Conservation (phyloP, 2,113 vertebrate genomes). For the Opisthocomus hoazin region DNA sequence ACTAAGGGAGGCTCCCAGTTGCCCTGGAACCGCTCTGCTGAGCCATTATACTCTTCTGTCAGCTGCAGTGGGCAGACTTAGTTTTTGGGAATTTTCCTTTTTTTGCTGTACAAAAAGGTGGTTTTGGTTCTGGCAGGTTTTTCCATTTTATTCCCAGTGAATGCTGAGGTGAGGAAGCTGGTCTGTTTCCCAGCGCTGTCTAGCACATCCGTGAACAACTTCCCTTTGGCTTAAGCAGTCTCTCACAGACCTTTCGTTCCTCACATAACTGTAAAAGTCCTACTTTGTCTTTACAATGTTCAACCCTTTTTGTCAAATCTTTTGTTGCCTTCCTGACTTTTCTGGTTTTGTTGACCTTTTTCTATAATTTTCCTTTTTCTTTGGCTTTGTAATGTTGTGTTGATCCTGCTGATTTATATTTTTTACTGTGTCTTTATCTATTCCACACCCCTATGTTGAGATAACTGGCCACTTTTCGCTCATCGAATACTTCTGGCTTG, state of each 20-base stretch:
- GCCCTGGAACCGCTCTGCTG: not conserved
- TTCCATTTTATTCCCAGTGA: not conserved
- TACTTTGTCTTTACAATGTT: not conserved
- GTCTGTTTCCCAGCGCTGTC: conserved; percentile 1
- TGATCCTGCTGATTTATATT: not conserved
- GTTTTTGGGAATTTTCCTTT: not conserved
- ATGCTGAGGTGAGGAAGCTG: not conserved
- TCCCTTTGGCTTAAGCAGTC: not conserved
- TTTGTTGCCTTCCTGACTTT: not conserved
- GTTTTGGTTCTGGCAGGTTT: not conserved
- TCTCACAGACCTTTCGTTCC: conserved; percentile 45
- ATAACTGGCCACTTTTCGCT: not conserved
- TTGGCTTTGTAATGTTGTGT: not conserved
- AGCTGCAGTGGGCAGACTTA: not conserved
- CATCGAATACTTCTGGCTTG: not conserved
- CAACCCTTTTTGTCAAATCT: not conserved
- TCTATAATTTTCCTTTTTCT: not conserved
- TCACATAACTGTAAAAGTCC: not conserved
- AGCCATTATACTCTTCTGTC: not conserved
- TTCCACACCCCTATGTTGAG: not conserved
- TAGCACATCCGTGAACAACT: not conserved
- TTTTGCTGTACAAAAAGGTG: not conserved
- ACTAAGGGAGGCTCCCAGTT: not conserved
- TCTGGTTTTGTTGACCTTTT: not conserved
- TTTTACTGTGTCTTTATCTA: not conserved